A percentile compares a stretch with the other conserved stretches of the same genome.
These are phyloP conservation scores for Pocota personata DNA, from an alignment of 2,888 invertebrate species.

Conservation along the genomic window DNA sequence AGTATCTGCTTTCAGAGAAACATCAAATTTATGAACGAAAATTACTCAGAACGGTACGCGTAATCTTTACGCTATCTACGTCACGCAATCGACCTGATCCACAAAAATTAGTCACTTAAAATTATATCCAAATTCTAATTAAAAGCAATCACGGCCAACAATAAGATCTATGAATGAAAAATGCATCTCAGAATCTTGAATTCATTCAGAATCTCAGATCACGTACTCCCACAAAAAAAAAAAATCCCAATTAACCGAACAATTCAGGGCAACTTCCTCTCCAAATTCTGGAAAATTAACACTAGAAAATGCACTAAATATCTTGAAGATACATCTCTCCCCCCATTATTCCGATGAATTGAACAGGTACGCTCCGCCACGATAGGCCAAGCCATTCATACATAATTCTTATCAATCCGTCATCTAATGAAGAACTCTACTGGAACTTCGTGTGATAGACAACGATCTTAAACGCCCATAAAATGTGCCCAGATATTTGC, in stretches of 20 bases:
- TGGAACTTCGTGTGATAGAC: slow-evolving; percentile 68
- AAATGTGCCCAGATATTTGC: slow-evolving; percentile 74
- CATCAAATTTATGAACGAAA: slow-evolving; percentile 18
- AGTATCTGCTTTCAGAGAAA: background rate
- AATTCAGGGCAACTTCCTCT: slow-evolving; percentile 61
- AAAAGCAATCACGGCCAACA: slow-evolving; percentile 62
- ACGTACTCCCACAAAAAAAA: slow-evolving; percentile 53
- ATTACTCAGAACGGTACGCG: slow-evolving; percentile 30
- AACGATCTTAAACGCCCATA: slow-evolving; percentile 71
- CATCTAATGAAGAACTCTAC: slow-evolving; percentile 68
- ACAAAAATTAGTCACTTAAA: slow-evolving; percentile 43
- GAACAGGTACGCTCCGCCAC: slow-evolving; percentile 46
- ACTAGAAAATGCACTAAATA: slow-evolving; percentile 54
- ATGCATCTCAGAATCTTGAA: slow-evolving; percentile 31
- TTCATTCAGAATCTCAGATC: slow-evolving; percentile 57
- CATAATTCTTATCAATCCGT: slow-evolving; percentile 62
- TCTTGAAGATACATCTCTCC: slow-evolving; percentile 32
- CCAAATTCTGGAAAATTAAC: slow-evolving; percentile 61
- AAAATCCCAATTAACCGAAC: slow-evolving; percentile 59
- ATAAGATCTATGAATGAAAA: slow-evolving; percentile 64
- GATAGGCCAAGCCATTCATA: slow-evolving; percentile 45
- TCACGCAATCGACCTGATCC: slow-evolving; percentile 66
- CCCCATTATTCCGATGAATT: slow-evolving; percentile 54
- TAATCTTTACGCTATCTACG: slow-evolving; percentile 54
- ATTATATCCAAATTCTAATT: slow-evolving; percentile 60